Percentiles rank a stretch among this genome's conserved stretches.
Evolutionary conservation across 2,113 vertebrate genomes (phyloP).

Genomic region (Apeltes quadracus): DNA sequence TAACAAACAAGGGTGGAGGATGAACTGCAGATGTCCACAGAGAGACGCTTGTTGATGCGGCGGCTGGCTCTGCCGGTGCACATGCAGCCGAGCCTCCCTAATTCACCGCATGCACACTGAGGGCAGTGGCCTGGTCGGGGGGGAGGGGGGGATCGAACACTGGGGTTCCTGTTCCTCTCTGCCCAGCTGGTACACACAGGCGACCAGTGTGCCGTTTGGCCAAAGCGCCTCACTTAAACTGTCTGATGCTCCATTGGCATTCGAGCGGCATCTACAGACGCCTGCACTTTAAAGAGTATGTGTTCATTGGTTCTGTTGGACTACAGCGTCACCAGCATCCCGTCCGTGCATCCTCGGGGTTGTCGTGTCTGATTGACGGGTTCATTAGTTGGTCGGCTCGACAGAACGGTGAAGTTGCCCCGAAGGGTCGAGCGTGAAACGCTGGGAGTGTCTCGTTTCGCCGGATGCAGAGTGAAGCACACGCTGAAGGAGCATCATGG

Average conservation of each 20-base stretch:
- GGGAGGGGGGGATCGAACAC: constrained; percentile 47
- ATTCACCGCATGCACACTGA: constrained; percentile 26
- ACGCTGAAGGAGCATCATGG: constrained; percentile 15
- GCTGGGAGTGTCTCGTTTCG: constrained; percentile 2
- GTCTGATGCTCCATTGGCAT: constrained; percentile 1
- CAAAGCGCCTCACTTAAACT: constrained; percentile 11
- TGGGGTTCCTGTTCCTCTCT: constrained; percentile 33
- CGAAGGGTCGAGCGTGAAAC: constrained; percentile 13
- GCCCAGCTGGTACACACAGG: constrained; percentile 55
- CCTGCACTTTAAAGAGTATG: neutral
- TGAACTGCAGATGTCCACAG: constrained; percentile 67
- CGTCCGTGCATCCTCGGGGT: neutral
- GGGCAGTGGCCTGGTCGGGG: constrained; percentile 36
- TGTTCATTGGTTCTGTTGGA: neutral
- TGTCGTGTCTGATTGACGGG: constrained; percentile 18
- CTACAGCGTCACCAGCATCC: neutral
- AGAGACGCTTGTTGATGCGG: constrained; percentile 53
- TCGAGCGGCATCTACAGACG: neutral
- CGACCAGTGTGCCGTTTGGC: constrained; percentile 32
- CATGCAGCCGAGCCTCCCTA: constrained; percentile 22
- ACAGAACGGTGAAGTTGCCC: constrained; percentile 21
- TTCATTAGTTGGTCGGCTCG: constrained; percentile 35
- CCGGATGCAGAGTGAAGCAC: constrained; percentile 2
- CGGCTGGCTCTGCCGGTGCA: constrained; percentile 27
- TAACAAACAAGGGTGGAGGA: constrained; percentile 41